Evolutionary conservation across 2,888 invertebrate genomes (phyloP).

Genomic region (Idaea dimidiata): DNA sequence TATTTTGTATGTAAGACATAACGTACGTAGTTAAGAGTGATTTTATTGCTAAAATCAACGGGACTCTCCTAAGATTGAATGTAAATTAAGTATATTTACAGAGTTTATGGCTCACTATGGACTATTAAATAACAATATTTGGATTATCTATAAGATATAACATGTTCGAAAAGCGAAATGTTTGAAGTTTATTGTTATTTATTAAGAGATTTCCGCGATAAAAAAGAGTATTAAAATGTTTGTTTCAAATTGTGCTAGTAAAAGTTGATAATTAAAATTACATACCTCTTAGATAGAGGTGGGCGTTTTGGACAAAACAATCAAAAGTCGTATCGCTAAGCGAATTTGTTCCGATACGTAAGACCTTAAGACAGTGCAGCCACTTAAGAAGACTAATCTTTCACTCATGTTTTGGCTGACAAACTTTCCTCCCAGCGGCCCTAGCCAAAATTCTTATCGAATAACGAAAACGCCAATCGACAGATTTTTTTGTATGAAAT

Average conservation of each 20-base stretch:
- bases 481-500: too few relatives aligned
- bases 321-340: background rate
- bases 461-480: too few relatives aligned
- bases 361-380: too few relatives aligned
- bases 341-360: too few relatives aligned
- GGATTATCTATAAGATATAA: conserved; percentile 37
- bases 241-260: background rate
- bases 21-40: conserved; percentile 50
- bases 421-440: too few relatives aligned
- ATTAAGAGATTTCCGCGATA: conserved; percentile 24
- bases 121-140: conserved; percentile 51
- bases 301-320: background rate
- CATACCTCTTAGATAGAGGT: background rate
- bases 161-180: conserved; percentile 36
- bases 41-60: conserved; percentile 60
- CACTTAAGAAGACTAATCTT: too few relatives aligned
- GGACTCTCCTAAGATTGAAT: conserved; percentile 47
- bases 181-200: conserved; percentile 27
- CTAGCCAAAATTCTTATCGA: too few relatives aligned
- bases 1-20: conserved; percentile 62
- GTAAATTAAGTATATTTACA: conserved; percentile 45
- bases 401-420: too few relatives aligned
- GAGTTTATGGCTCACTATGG: conserved; percentile 36
- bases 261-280: background rate
- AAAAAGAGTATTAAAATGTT: conserved; percentile 20